These are phyloP conservation scores for Scaptomyza montana DNA, from an alignment of 1,140 invertebrate species.

Conservation along the genomic window DNA sequence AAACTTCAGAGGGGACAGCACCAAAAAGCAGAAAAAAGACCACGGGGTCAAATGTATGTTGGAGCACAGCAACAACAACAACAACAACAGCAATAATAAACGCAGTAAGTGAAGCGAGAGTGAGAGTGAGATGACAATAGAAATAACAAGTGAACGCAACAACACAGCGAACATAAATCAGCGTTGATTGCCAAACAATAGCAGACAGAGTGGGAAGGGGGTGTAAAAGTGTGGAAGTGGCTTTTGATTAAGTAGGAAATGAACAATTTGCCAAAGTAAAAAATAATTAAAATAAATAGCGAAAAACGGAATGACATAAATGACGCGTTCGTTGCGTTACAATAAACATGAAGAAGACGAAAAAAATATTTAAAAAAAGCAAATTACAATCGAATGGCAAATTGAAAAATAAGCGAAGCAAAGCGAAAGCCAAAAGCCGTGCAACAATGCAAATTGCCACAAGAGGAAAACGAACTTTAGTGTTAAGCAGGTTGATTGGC, in stretches of 20 bases:
- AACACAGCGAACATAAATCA: conserved; percentile 62
- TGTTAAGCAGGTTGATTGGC: conserved; percentile 26
- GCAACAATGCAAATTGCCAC: conserved; percentile 33
- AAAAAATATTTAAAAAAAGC: neutral
- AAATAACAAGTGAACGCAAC: conserved; percentile 33
- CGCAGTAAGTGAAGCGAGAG: neutral
- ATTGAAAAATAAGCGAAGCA: conserved; percentile 26
- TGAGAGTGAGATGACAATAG: neutral
- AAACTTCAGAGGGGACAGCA: conserved; percentile 6
- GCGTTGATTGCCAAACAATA: conserved; percentile 78
- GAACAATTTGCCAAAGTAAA: conserved; percentile 79
- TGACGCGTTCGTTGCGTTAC: conserved; percentile 30
- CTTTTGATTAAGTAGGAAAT: conserved; percentile 63
- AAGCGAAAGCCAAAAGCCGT: conserved; percentile 33
- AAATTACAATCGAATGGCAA: conserved; percentile 25
- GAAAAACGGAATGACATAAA: conserved; percentile 39
- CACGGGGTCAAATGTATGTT: conserved; percentile 7
- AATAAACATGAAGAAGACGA: conserved; percentile 28
- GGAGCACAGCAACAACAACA: conserved; percentile 7
- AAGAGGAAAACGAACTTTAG: conserved; percentile 19
- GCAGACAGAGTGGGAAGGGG: conserved; percentile 12
- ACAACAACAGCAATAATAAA: neutral
- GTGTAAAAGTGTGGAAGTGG: conserved; percentile 3
- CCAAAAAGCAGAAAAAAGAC: conserved; percentile 4
- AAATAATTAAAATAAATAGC: conserved; percentile 81